These are phyloP conservation scores for Teleopsis dalmanni DNA, from an alignment of 1,140 invertebrate species.

Conservation along the genomic window DNA sequence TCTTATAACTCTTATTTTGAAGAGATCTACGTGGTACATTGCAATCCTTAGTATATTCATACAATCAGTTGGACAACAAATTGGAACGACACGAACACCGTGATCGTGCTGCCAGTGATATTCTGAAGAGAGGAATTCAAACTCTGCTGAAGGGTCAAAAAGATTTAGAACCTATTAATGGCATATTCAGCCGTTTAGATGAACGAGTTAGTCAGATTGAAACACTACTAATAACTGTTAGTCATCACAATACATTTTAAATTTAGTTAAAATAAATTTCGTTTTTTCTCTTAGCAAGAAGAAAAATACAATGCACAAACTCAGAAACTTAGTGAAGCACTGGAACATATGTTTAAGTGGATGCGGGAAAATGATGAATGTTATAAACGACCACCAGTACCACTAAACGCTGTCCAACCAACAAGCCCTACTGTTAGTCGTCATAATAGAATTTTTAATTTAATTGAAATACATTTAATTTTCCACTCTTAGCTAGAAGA, in stretches of 20 bases:
- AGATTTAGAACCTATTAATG: constrained; percentile 59
- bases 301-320: constrained; percentile 48
- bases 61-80: constrained; percentile 71
- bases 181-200: constrained; percentile 56
- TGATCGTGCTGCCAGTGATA: constrained; percentile 69
- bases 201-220: constrained; percentile 62
- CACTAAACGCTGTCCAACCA: constrained; percentile 43
- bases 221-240: constrained; percentile 55
- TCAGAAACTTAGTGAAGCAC: constrained; percentile 58
- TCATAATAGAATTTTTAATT: too few relatives aligned
- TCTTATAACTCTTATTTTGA: too few relatives aligned
- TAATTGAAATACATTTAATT: too few relatives aligned
- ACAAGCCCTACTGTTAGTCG: too few relatives aligned
- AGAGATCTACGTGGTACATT: constrained; percentile 76
- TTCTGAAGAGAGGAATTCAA: constrained; percentile 64
- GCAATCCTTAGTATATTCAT: constrained; percentile 71
- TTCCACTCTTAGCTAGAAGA: constrained; percentile 45
- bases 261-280: not conserved
- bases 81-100: constrained; percentile 75
- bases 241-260: constrained; percentile 1
- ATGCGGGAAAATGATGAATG: constrained; percentile 48
- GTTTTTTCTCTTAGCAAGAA: constrained; percentile 26
- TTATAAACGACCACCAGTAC: constrained; percentile 27
- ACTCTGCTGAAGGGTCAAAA: constrained; percentile 67
- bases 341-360: constrained; percentile 58